A percentile compares a stretch with the other conserved stretches of the same genome.
Evolutionary conservation across 2,888 invertebrate genomes (phyloP).

Genomic region (Scrobipalpa costella): DNA sequence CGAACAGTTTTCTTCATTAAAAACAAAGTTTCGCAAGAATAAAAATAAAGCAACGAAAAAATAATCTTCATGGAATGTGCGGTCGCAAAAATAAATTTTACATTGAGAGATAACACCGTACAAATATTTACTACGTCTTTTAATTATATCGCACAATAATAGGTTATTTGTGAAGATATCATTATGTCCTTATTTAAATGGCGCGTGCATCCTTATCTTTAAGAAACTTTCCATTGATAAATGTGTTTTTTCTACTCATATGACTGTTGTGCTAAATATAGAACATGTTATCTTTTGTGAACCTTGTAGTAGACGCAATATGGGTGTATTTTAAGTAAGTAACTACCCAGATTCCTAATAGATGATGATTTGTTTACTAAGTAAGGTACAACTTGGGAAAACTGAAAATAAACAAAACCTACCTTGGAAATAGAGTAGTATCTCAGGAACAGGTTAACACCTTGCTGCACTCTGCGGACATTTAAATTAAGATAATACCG

Average conservation of each 20-base stretch:
- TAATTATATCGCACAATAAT: background rate
- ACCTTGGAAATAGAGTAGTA: no score
- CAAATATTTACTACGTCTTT: constrained; percentile 6
- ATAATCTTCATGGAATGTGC: background rate
- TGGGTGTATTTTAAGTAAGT: background rate
- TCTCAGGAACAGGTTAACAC: no score
- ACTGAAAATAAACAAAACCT: no score
- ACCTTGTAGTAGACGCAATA: background rate
- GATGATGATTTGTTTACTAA: background rate
- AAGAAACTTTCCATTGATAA: constrained; percentile 52
- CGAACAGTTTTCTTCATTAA: no score
- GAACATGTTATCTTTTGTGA: constrained; percentile 29
- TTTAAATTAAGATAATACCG: no score
- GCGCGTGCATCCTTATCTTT: constrained; percentile 29
- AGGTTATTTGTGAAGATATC: constrained; percentile 31
- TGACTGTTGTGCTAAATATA: constrained; percentile 33
- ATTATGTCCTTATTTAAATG: constrained; percentile 47
- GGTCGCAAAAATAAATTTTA: constrained; percentile 1
- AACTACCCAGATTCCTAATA: background rate
- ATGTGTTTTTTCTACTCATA: constrained; percentile 32
- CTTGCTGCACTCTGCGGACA: no score
- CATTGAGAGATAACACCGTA: background rate
- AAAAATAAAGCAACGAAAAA: no score
- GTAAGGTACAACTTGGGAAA: no score
- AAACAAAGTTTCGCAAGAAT: no score